Base-by-base conservation (phyloP, 2,888 invertebrate genomes). In the Thereva nobilitata region DNA sequence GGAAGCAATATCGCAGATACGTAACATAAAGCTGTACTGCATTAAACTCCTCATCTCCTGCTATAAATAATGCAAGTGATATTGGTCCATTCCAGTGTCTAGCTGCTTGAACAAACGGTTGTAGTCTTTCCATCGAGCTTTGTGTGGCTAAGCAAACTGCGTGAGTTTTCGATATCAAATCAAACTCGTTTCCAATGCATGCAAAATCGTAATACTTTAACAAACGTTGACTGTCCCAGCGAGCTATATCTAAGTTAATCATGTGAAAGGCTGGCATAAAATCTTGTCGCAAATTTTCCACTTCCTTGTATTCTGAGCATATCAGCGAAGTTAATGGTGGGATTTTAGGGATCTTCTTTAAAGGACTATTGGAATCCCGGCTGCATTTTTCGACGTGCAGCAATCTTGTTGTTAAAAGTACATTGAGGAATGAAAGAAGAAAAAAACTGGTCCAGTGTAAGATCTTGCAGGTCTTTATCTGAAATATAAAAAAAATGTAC, bases 1-100 rank as follows among this genome's bases (percentile, higher is more conserved):
- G 84, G 77, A 88, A 89, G 75, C 95, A 95, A 63, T 86, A 83
- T 54, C 89, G 85, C 73, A 95, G 81, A 84, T 90, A 94, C 34
- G 87, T 84, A 7, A 92, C 83, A 76, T 92, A 95, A 65, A 86
- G 84, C 75, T 91, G 85, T 44, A 93, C 79, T 1, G 89, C 82
- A 68, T 87, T 85, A 72, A 91, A 86, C 77, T 95, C 94, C 68
- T 88, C 87, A 73, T 90, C 89, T 3, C 90, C 90, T 9, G 91
- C 88, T 0, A 90, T 89, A 77, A 89, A 95, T 0, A 93, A 84
- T 0, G 93, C 92, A 0, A 90, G 85, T 0, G 94, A 95, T 73
- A 95, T 90, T 0, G 93, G 91, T 0, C 93, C 94, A 5, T 86
- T 85, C 94, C 94, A 95, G 74, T 92, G 89, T 55, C 88, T 86